Evolutionary conservation across 2,888 invertebrate genomes (phyloP), one percentile per base, ranked within the genome.

Genomic region (Sminthurinus aureus): DNA sequence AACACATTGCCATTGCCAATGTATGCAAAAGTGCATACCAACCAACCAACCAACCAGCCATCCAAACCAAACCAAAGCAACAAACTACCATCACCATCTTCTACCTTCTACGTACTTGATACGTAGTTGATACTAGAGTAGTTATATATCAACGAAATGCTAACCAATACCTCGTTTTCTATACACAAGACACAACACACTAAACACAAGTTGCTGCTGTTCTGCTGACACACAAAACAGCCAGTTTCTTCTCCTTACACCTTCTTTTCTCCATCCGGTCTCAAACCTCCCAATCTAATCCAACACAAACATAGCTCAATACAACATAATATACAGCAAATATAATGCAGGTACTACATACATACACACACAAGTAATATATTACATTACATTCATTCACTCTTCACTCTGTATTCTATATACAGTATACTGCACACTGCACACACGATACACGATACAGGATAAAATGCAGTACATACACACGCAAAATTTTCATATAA

Each of bases 181-280:
- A 38, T 6, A 38, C 51, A 38, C 38, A 38, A n/a, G n/a, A n/a
- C n/a, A n/a, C n/a, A n/a, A n/a, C n/a, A n/a, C n/a, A n/a, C n/a
- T n/a, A n/a, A n/a, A n/a, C n/a, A 74, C 74, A 74, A 74, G 74
- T 74, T 81, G 80, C 71, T 79, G 52, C 80, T 80, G 80, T 64
- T 81, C 81, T 81, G 81, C 81, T 81, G 81, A 81, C 81, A 81
- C 75, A 81, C 58, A 81, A 81, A 81, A 50, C 74, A 81, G 81
- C 81, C 74, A 74, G 81, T 81, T 81, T 81, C 75, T 81, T 81
- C 74, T 81, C 75, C 74, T 26, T 81, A 81, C 81, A 81, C 81
- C 81, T 81, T 81, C 71, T 71, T 81, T 81, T 81, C 81, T 74
- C 74, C 81, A 81, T 81, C 81, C 81, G 81, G 74, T 81, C 81